Evolutionary conservation across 2,797 vertebrate genomes (phyloP).

Genomic region (Acrossocheilus wenchowensis): DNA sequence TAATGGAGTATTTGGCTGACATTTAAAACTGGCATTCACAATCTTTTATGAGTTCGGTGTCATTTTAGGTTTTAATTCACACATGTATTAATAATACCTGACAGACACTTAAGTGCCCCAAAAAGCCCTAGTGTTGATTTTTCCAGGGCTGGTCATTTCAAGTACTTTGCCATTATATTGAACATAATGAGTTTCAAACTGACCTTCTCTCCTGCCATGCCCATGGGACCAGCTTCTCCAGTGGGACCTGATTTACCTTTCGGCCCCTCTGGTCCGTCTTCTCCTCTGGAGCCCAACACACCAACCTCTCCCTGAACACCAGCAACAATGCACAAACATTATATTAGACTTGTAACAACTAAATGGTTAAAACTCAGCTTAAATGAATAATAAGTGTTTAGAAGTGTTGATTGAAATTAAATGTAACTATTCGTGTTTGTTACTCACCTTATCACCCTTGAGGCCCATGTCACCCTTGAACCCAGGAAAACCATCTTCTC

Average conservation of each 20-base stretch:
- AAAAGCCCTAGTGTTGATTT: slow-evolving; percentile 15
- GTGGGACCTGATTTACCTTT: slow-evolving; percentile 92
- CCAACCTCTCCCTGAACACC: slow-evolving; percentile 76
- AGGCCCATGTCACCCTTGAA: slow-evolving; percentile 99
- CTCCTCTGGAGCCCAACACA: slow-evolving; percentile 84
- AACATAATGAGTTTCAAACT: neutral
- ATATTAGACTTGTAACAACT: neutral
- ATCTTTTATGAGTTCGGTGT: slow-evolving; percentile 13
- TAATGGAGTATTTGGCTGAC: slow-evolving; percentile 34
- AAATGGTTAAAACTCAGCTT: neutral
- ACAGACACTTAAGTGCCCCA: neutral
- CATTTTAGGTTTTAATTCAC: slow-evolving; percentile 12
- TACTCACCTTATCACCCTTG: slow-evolving; percentile 92
- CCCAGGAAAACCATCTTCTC: slow-evolving; percentile 97
- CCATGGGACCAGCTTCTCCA: slow-evolving; percentile 88
- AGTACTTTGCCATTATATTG: neutral
- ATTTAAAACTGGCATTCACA: slow-evolving; percentile 1
- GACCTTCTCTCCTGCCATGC: slow-evolving; percentile 94
- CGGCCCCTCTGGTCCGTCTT: slow-evolving; percentile 97
- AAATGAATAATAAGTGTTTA: neutral
- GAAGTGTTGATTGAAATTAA: neutral
- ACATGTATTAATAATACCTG: slow-evolving; percentile 15
- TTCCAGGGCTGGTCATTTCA: neutral
- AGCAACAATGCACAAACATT: slow-evolving; percentile 32
- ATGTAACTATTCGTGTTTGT: neutral